These are phyloP conservation scores for Tichodroma muraria DNA, from an alignment of 2,113 vertebrate species.

Conservation along the genomic window DNA sequence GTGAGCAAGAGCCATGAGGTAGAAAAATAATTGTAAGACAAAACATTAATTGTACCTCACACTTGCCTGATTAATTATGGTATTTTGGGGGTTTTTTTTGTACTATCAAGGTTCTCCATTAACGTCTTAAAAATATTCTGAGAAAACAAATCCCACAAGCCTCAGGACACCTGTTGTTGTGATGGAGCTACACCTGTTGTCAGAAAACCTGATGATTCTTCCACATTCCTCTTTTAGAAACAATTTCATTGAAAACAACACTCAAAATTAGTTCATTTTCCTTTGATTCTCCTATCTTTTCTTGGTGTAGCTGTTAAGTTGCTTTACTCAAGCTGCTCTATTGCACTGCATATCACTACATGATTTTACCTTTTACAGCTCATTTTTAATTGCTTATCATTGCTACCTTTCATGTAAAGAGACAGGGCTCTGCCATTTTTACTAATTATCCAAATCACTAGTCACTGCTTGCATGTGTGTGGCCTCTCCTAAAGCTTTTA, in stretches of 20 bases:
- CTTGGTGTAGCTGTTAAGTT: not conserved
- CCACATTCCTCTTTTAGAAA: not conserved
- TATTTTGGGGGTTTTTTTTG: not conserved
- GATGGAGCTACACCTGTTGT: not conserved
- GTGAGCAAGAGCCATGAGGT: not conserved
- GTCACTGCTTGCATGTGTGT: constrained; percentile 60
- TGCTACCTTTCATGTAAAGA: constrained; percentile 66
- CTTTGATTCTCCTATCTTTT: not conserved
- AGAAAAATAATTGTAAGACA: not conserved
- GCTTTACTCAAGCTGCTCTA: constrained; percentile 11
- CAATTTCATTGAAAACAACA: not conserved
- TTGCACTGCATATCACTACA: not conserved
- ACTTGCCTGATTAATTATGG: not conserved
- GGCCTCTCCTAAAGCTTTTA: constrained; percentile 72
- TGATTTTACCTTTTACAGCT: constrained; percentile 33
- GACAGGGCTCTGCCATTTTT: constrained; percentile 67
- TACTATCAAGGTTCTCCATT: not conserved
- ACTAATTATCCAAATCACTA: constrained; percentile 75
- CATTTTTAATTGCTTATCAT: constrained; percentile 74
- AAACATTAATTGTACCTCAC: not conserved
- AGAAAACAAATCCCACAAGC: not conserved
- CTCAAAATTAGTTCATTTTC: not conserved
- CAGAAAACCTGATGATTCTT: not conserved
- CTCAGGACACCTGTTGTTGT: not conserved
- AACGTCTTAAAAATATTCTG: not conserved